These are phyloP conservation scores for Phocides pigmalion DNA, from an alignment of 1,140 invertebrate genomes.

Conservation along the genomic window DNA sequence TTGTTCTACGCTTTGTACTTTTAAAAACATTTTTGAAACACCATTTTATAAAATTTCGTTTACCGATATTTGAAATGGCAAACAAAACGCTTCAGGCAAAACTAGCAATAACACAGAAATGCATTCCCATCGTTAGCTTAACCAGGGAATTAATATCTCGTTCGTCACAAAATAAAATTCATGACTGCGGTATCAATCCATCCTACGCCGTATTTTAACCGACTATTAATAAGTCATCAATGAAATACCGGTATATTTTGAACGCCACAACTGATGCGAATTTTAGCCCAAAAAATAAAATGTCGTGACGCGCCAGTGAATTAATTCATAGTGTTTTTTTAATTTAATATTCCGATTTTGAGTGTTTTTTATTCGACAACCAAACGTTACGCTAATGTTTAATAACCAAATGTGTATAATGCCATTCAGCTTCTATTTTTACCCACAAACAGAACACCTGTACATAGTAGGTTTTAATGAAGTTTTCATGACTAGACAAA, in stretches of 20 bases:
- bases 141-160: conserved; percentile 44
- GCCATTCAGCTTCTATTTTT: too few species aligned
- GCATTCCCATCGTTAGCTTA: conserved; percentile 30
- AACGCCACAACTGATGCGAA: conserved; percentile 3
- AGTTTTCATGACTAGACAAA: too few species aligned
- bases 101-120: conserved; percentile 21
- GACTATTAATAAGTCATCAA: conserved; percentile 33
- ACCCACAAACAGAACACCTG: too few species aligned
- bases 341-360: background rate
- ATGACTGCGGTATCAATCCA: conserved; percentile 35
- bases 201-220: conserved; percentile 26
- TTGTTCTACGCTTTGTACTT: conserved; percentile 9
- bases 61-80: conserved; percentile 11
- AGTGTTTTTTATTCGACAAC: background rate
- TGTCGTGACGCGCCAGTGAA: background rate
- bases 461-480: too few species aligned
- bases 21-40: conserved; percentile 20
- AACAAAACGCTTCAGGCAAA: conserved; percentile 11
- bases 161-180: conserved; percentile 42
- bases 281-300: conserved; percentile 20
- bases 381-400: too few species aligned
- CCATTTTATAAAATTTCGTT: conserved; percentile 20
- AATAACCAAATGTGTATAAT: too few species aligned
- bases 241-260: conserved; percentile 19
- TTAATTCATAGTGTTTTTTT: conserved; percentile 6